Evolutionary conservation across 92 coral and sea anemone genomes (phyloP).

Genomic region (Bergia sp.): DNA sequence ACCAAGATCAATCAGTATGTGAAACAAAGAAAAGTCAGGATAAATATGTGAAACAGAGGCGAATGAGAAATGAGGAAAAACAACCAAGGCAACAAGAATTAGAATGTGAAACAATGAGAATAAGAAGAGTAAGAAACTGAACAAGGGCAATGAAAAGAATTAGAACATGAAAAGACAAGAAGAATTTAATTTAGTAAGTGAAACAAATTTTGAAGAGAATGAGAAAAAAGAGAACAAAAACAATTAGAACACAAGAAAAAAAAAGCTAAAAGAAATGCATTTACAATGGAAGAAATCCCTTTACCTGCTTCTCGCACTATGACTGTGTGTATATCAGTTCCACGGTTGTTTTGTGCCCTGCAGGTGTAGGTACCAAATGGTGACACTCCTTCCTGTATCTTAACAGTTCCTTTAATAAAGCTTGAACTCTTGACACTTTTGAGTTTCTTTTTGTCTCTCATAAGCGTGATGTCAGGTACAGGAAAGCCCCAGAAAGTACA

Average conservation of each 20-base stretch:
- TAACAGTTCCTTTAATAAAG: conserved; percentile 36
- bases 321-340: conserved; percentile 50
- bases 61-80: no score
- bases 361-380: conserved; percentile 71
- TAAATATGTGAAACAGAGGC: no score
- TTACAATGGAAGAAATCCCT: background rate
- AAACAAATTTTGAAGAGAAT: no score
- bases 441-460: conserved; percentile 9
- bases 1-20: no score
- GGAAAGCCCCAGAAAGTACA: conserved; percentile 84
- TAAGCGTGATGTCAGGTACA: conserved; percentile 56
- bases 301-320: conserved; percentile 71
- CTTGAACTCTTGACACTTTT: conserved; percentile 15
- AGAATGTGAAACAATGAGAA: no score
- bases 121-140: no score
- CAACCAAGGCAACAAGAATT: no score
- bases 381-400: conserved; percentile 8
- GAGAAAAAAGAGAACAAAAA: no score
- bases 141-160: no score
- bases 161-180: no score
- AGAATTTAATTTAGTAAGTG: no score
- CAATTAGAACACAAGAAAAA: background rate
- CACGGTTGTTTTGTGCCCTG: conserved; percentile 56
- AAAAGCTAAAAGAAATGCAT: background rate
- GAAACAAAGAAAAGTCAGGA: no score